These are phyloP conservation scores for Pyrrhia umbra DNA, from an alignment of 2,888 invertebrate species.

Conservation along the genomic window DNA sequence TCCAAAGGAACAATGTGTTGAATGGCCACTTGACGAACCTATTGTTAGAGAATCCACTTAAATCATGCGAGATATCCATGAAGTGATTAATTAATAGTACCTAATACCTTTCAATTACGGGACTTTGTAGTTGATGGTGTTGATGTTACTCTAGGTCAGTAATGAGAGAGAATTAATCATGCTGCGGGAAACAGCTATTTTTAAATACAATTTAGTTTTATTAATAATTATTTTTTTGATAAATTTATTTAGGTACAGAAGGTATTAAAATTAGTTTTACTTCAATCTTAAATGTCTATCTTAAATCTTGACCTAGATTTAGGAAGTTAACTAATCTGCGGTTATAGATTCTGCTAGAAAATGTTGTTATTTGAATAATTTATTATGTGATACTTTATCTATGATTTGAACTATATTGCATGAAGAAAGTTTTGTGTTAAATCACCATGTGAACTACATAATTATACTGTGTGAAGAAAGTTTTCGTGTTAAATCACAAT, in stretches of 20 bases:
- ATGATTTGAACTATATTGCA: no score
- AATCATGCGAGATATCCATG: neutral
- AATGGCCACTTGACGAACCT: conserved; percentile 32
- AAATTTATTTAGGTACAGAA: no score
- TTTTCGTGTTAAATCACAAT: no score
- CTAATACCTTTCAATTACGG: conserved; percentile 7
- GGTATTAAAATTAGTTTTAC: no score
- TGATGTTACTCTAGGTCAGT: conserved; percentile 5
- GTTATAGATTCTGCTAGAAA: neutral
- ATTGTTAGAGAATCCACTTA: conserved; percentile 11
- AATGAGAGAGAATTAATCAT: neutral
- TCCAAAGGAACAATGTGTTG: conserved; percentile 10
- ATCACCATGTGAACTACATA: no score
- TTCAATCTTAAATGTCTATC: neutral
- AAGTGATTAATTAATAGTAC: conserved; percentile 17
- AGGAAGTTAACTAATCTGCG: neutral
- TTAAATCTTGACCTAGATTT: neutral
- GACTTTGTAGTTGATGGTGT: conserved; percentile 11
- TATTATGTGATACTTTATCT: no score
- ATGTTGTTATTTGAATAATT: no score
- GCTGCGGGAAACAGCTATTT: no score
- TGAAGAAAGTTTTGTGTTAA: no score
- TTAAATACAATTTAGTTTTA: no score
- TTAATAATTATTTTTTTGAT: no score
- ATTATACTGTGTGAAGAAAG: no score